phyloP scores from a whole-genome alignment of 2,888 invertebrate genomes.

The Drosophila cognata region DNA sequence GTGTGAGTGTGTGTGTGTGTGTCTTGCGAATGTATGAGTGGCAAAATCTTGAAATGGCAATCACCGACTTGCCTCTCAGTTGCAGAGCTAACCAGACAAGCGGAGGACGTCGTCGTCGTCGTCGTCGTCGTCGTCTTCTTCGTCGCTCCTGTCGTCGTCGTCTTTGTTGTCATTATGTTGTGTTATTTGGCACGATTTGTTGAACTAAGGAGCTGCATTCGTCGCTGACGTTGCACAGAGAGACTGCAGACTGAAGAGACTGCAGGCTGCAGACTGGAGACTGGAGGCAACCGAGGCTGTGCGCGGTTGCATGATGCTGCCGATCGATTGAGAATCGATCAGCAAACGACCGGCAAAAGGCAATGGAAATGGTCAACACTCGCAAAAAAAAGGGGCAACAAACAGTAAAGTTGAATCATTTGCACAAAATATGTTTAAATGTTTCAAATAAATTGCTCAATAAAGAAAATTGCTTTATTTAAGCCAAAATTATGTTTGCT shows the following conservation, averaged over 20 bases:
- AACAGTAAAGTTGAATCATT: not conserved
- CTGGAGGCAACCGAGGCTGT: constrained; percentile 44
- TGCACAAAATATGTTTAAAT: not conserved
- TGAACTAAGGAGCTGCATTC: constrained; percentile 67
- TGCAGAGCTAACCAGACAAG: constrained; percentile 56
- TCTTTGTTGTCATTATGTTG: constrained; percentile 81
- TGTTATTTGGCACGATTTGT: constrained; percentile 83
- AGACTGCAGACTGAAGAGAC: not conserved
- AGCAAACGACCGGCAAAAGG: constrained; percentile 62
- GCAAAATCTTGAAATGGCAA: constrained; percentile 80
- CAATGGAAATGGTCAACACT: constrained; percentile 33
- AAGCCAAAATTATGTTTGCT: not conserved
- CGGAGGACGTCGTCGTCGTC: constrained; percentile 62
- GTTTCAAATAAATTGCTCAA: not conserved
- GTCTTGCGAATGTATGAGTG: constrained; percentile 48
- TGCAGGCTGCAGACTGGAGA: constrained; percentile 2
- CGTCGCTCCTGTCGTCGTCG: constrained; percentile 69
- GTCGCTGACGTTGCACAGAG: constrained; percentile 19
- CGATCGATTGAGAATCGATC: constrained; percentile 82
- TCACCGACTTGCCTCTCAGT: constrained; percentile 67
- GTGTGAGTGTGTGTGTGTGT: constrained; percentile 17
- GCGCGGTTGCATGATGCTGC: constrained; percentile 83
- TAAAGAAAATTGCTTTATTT: not conserved
- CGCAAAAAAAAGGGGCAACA: constrained; percentile 21
- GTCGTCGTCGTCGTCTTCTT: constrained; percentile 14